phyloP scores from a whole-genome alignment of 2,888 invertebrate genomes.

The Argynnis bischoffii region DNA sequence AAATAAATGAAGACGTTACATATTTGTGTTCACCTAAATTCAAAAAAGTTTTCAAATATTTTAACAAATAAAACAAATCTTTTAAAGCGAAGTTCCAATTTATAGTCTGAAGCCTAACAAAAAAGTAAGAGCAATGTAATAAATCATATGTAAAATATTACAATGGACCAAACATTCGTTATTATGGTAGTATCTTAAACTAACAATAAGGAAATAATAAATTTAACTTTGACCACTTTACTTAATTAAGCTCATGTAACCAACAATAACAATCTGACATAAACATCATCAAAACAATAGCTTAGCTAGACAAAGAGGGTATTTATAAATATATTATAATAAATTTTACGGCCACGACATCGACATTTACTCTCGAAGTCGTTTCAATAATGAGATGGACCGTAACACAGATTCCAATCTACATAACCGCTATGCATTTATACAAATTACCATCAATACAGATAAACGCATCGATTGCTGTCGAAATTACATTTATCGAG shows the following conservation, averaged over 20 bases:
- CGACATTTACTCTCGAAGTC: constrained; percentile 25
- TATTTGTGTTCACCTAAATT: too few species aligned
- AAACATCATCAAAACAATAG: constrained; percentile 4
- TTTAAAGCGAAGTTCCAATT: too few species aligned
- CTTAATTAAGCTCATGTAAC: not conserved
- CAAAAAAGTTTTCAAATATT: too few species aligned
- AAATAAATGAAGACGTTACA: too few species aligned
- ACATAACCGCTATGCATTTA: constrained; percentile 44
- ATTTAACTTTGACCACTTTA: not conserved
- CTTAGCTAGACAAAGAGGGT: constrained; percentile 2
- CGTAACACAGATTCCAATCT: constrained; percentile 45
- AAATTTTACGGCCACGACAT: constrained; percentile 10
- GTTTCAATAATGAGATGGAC: constrained; percentile 33
- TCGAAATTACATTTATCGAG: constrained; percentile 64
- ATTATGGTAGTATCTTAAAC: too few species aligned
- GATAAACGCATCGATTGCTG: constrained; percentile 57
- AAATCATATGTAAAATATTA: too few species aligned
- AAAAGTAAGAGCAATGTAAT: too few species aligned
- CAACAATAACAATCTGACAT: not conserved
- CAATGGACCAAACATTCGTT: too few species aligned
- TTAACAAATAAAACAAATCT: too few species aligned
- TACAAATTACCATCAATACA: constrained; percentile 53
- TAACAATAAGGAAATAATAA: too few species aligned
- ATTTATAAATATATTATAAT: constrained; percentile 16
- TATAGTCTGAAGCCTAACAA: too few species aligned